Percentiles rank a stretch among this genome's conserved stretches.
Evolutionary conservation across 1,140 invertebrate species (phyloP).

Genomic region (Pantala flavescens): DNA sequence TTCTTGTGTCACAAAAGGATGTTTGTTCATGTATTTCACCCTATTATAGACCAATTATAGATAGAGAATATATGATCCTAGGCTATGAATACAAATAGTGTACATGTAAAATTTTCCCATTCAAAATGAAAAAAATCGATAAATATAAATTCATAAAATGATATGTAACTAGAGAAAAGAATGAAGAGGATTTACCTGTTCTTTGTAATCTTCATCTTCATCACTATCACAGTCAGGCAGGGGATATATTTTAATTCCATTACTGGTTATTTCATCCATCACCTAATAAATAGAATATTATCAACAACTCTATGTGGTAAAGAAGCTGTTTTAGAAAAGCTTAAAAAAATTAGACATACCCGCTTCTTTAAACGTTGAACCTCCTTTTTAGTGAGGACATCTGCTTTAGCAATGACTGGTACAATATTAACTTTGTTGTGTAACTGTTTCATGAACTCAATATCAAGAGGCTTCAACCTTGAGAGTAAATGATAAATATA

Average conservation of each 20-base stretch:
- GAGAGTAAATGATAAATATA: not conserved
- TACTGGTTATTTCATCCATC: conserved; percentile 69
- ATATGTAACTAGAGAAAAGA: too few species aligned
- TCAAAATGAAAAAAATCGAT: too few species aligned
- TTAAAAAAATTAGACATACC: conserved; percentile 33
- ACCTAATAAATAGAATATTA: conserved; percentile 36
- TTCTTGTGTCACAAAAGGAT: too few species aligned
- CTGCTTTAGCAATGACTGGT: conserved; percentile 97
- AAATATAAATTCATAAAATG: too few species aligned
- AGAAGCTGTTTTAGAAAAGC: not conserved
- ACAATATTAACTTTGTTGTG: conserved; percentile 99
- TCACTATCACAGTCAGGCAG: conserved; percentile 92
- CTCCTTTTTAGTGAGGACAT: conserved; percentile 95
- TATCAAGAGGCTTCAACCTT: conserved; percentile 67
- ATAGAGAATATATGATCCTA: too few species aligned
- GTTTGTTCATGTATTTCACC: too few species aligned
- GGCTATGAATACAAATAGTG: too few species aligned
- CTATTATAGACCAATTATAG: too few species aligned
- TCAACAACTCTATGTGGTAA: not conserved
- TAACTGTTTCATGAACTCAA: conserved; percentile 97
- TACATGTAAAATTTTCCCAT: too few species aligned
- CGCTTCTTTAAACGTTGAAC: conserved; percentile 77
- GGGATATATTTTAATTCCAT: conserved; percentile 88
- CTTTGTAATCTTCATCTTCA: conserved; percentile 90
- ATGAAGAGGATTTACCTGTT: conserved; percentile 47